Evolutionary conservation across 2,797 vertebrate genomes (phyloP), one percentile per base, ranked within the genome.

Genomic region (Capromys pilorides): DNA sequence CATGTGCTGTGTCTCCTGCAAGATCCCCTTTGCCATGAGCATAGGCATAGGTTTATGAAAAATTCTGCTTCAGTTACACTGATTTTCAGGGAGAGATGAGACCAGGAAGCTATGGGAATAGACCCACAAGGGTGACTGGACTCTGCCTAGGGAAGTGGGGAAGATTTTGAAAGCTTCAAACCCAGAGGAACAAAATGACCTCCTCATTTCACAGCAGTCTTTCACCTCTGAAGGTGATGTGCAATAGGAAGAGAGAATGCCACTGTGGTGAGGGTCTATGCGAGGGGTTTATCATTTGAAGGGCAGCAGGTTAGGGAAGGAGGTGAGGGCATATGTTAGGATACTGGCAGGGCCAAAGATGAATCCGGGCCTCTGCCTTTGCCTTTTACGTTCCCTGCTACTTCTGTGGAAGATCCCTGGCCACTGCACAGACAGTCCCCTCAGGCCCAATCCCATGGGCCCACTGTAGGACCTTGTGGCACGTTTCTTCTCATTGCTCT

Each of bases 241-340:
- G 22, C 4, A 0, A 18, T 5, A n/a, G 83, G 57, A 21, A 73
- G 80, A 16, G 24, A 80, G n/a, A 13, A 21, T 73, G 66, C 19
- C 6, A 18, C 61, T 41, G 49, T 0, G 28, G 54, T 1, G 36
- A 4, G 7, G 64, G 31, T 6, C 41, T 16, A 0, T 0, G 2
- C 10, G 73, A n/a, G 8, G 10, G 6, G 11, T 18, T 14, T 66
- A 19, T 1, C 10, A 6, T 75, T 59, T 49, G 39, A 19, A 13
- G 10, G 45, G 41, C 51, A 36, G 36, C 57, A 24, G 45, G 14
- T 21, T 59, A 22, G 6, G 41, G 59, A 61, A 39, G 62, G 19
- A 77, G 66, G 9, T 21, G 49, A 73, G 28, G 49, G 59, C 39
- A n/a, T 21, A 8, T 16, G 26, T 21, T 16, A 49, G n/a, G 54